These are phyloP conservation scores for Myiotriccus ornatus DNA, from an alignment of 2,797 vertebrate species.

Conservation along the genomic window DNA sequence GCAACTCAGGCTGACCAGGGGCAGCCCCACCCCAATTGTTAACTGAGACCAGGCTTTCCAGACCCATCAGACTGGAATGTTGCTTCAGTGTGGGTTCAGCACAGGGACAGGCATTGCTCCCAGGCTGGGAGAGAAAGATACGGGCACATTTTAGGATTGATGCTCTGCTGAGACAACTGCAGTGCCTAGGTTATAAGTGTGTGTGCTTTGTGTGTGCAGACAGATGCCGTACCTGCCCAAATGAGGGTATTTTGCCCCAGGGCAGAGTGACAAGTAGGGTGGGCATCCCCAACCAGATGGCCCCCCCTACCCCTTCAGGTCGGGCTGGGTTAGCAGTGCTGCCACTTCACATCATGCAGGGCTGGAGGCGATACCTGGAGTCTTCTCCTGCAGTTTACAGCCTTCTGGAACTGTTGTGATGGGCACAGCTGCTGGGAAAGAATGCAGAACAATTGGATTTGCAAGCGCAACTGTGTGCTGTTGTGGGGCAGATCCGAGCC, in stretches of 20 bases:
- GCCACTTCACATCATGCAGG: background rate
- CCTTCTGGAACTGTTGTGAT: background rate
- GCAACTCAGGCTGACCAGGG: background rate
- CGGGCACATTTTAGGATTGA: accelerated
- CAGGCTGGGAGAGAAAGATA: background rate
- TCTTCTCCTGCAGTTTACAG: background rate
- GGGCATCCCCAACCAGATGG: background rate
- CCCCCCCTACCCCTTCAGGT: background rate
- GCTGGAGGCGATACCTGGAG: background rate
- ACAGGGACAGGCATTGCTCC: background rate
- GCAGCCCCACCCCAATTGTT: background rate
- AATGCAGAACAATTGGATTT: background rate
- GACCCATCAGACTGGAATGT: background rate
- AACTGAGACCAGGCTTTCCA: background rate
- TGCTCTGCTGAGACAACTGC: background rate
- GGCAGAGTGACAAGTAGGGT: background rate
- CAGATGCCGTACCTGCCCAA: background rate
- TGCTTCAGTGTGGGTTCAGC: background rate
- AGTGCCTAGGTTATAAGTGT: background rate
- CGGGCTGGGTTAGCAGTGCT: background rate
- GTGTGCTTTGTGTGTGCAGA: background rate
- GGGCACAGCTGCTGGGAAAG: background rate
- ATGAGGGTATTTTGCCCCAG: background rate
- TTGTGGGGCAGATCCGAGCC: background rate
- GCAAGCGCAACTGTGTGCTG: background rate